Base-by-base conservation (phyloP, 1,140 invertebrate genomes). In the Fopius arisanus region DNA sequence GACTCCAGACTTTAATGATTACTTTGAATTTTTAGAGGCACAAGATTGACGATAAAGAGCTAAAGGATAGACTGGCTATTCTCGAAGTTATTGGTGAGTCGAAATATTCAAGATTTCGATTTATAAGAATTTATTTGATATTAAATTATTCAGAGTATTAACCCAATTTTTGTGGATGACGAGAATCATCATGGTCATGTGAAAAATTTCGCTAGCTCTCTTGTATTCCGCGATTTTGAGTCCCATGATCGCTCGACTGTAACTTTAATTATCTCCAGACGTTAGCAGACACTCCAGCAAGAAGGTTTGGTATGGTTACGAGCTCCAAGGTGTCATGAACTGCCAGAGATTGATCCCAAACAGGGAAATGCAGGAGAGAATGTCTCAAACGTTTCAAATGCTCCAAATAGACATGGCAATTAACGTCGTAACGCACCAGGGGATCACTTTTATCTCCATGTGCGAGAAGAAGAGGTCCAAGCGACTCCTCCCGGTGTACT, bases 271-370 rank as follows among this genome's bases (percentile, higher is more conserved):
- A n/a, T n/a, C n/a, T n/a, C 37, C 40, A 87, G 86, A 85, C 4
- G 16, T 81, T 10, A 85, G 84, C 70, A 81, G 78, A 70, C 84
- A 87, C 75, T 78, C 71, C n/a, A 75, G 74, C 0, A 80, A 68
- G 69, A 85, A 75, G 70, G 37, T 59, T 21, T 87, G 86, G 86
- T 82, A 82, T 41, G 68, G 74, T 19, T 81, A 80, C 23, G 75
- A 76, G 66, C 77, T 85, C 31, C 79, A 26, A 37, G 67, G 62
- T 23, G 33, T 10, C 65, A 33, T 26, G 0, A 29, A 54, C 0
- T 21, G 14, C 10, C 14, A 7, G 0, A 67, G 43, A 62, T 41
- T 66, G 14, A 1, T 78, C 26, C 63, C 19, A 19, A 72, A 41
- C 5, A 29, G 26, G 6, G 75, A 80, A 41, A 66, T 86, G 16